phyloP scores from a whole-genome alignment of 1,140 invertebrate genomes.

The Bombus balteatus region DNA sequence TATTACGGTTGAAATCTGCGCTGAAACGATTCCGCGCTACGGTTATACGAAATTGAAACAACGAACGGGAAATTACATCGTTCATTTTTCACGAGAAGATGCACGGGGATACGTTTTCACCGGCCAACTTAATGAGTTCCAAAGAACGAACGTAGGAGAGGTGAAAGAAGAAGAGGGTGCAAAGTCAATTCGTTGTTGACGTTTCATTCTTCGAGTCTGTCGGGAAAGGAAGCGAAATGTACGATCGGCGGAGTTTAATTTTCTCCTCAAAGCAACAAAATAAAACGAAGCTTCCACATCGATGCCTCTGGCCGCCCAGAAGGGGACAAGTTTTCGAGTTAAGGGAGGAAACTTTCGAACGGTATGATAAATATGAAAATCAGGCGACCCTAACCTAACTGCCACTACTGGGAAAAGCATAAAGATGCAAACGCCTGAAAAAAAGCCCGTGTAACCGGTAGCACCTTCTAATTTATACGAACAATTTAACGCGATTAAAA shows the following conservation, averaged over 20 bases:
- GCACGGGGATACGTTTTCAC: neutral
- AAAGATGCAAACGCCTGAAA: conserved; percentile 26
- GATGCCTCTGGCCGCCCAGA: conserved; percentile 22
- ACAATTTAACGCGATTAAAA: neutral
- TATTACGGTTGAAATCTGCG: neutral
- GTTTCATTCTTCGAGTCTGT: neutral
- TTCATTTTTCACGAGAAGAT: neutral
- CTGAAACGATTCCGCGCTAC: neutral
- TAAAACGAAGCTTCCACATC: conserved; percentile 36
- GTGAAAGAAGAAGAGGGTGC: neutral
- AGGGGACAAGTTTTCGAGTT: conserved; percentile 53
- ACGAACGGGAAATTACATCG: neutral
- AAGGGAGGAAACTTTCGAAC: conserved; percentile 50
- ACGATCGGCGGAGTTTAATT: conserved; percentile 51
- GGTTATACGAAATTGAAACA: neutral
- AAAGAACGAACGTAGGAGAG: neutral
- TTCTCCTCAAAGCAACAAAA: conserved; percentile 39
- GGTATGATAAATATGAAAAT: conserved; percentile 73
- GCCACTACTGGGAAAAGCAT: conserved; percentile 27
- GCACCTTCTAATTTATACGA: neutral
- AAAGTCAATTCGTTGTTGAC: neutral
- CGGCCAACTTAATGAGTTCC: neutral
- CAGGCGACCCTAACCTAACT: conserved; percentile 59
- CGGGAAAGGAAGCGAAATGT: neutral
- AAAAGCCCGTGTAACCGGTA: neutral